These are phyloP conservation scores for Pegoplata infirma DNA, from an alignment of 2,888 invertebrate species.

Conservation along the genomic window DNA sequence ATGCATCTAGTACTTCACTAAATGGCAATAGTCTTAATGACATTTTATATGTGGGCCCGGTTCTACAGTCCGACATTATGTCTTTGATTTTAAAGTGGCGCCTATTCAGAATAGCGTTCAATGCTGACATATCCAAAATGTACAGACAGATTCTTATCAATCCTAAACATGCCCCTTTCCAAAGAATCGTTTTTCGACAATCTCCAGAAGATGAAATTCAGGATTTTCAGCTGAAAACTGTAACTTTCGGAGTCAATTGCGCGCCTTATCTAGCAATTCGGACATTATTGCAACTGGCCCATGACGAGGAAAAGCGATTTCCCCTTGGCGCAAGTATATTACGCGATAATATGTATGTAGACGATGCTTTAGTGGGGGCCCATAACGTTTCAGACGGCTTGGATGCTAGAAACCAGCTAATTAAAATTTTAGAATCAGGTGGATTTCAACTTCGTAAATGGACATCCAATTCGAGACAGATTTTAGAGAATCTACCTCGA, in stretches of 20 bases:
- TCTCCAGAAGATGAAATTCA: not conserved
- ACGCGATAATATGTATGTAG: slow-evolving; percentile 4
- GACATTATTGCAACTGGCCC: slow-evolving; percentile 33
- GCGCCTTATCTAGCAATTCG: slow-evolving; percentile 53
- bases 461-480: not conserved
- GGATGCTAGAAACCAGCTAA: slow-evolving; percentile 15
- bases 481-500: not conserved
- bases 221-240: not conserved
- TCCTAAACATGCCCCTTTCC: slow-evolving; percentile 18
- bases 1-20: slow-evolving; percentile 37
- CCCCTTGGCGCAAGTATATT: slow-evolving; percentile 15
- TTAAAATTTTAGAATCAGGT: slow-evolving; percentile 6
- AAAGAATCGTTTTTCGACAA: slow-evolving; percentile 42
- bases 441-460: slow-evolving; percentile 39
- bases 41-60: slow-evolving; percentile 55
- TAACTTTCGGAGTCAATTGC: slow-evolving; percentile 11
- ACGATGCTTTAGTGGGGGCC: slow-evolving; percentile 34
- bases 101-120: slow-evolving; percentile 39
- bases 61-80: slow-evolving; percentile 34
- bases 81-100: slow-evolving; percentile 43
- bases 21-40: slow-evolving; percentile 49
- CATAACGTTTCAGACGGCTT: slow-evolving; percentile 34
- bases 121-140: slow-evolving; percentile 59
- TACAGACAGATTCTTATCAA: slow-evolving; percentile 6
- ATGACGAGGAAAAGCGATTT: slow-evolving; percentile 19